Evolutionary conservation across 1,140 invertebrate species (phyloP).

Genomic region (Drosophila pruinosa): DNA sequence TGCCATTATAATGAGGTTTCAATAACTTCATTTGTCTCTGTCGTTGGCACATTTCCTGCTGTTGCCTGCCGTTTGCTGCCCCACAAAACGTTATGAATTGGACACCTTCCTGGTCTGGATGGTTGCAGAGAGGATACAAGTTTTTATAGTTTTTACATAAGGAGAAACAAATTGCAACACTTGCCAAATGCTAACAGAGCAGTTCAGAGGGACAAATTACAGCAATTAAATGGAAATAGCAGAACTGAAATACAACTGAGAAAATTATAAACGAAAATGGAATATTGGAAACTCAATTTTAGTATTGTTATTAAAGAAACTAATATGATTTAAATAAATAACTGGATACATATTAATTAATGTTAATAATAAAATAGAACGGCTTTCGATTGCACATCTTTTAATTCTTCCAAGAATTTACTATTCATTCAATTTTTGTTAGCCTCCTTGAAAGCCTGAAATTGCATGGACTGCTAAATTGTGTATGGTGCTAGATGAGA

Average conservation of each 20-base stretch:
- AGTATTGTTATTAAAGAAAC: too few species aligned
- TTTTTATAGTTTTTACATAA: conserved; percentile 22
- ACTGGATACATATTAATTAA: too few species aligned
- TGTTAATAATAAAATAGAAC: too few species aligned
- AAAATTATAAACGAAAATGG: not conserved
- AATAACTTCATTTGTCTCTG: conserved; percentile 79
- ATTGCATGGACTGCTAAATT: conserved; percentile 4
- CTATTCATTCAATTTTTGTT: too few species aligned
- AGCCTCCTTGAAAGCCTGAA: not conserved
- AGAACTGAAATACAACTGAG: not conserved
- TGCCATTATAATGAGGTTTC: conserved; percentile 77
- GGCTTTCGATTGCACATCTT: too few species aligned
- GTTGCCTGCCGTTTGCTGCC: conserved; percentile 11
- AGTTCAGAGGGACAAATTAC: not conserved
- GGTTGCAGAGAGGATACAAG: not conserved
- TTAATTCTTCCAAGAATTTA: too few species aligned
- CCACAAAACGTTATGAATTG: conserved; percentile 1
- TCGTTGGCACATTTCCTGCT: conserved; percentile 53
- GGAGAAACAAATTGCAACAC: conserved; percentile 31
- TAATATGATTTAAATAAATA: too few species aligned
- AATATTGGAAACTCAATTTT: not conserved
- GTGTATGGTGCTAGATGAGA: conserved; percentile 8
- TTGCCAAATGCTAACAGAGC: conserved; percentile 5
- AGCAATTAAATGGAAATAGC: conserved; percentile 3
- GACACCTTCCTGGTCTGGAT: not conserved